A percentile compares a stretch with the other conserved stretches of the same genome.
Evolutionary conservation across 2,113 vertebrate species (phyloP).

Genomic region (Pachycephala philippinensis): DNA sequence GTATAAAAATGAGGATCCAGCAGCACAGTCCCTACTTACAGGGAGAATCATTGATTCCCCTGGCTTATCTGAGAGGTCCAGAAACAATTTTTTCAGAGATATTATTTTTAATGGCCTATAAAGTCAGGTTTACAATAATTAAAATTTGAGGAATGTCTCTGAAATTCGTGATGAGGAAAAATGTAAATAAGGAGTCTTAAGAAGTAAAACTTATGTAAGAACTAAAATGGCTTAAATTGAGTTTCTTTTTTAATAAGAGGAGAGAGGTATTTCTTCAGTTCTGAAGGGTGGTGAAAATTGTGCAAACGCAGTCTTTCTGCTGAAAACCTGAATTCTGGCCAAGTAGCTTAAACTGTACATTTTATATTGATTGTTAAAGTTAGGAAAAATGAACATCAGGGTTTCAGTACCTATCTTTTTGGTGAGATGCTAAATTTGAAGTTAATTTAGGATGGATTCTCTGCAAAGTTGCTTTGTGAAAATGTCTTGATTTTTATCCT

Average conservation of each 20-base stretch:
- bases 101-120: neutral
- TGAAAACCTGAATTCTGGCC: neutral
- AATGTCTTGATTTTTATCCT: neutral
- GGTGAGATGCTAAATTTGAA: neutral
- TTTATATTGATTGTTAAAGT: neutral
- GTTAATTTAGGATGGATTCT: neutral
- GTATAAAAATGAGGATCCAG: neutral
- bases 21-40: neutral
- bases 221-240: neutral
- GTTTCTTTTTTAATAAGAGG: neutral
- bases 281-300: neutral
- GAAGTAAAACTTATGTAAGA: neutral
- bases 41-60: neutral
- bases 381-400: accelerated
- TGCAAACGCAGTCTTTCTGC: neutral
- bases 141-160: neutral
- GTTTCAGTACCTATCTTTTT: neutral
- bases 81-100: neutral
- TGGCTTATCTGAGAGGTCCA: neutral
- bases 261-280: neutral
- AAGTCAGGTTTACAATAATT: neutral
- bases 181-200: neutral
- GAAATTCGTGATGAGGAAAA: neutral
- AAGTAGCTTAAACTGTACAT: neutral
- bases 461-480: neutral